These are phyloP conservation scores for Trichomycterus rosablanca DNA, from an alignment of 2,113 vertebrate species.

Conservation along the genomic window DNA sequence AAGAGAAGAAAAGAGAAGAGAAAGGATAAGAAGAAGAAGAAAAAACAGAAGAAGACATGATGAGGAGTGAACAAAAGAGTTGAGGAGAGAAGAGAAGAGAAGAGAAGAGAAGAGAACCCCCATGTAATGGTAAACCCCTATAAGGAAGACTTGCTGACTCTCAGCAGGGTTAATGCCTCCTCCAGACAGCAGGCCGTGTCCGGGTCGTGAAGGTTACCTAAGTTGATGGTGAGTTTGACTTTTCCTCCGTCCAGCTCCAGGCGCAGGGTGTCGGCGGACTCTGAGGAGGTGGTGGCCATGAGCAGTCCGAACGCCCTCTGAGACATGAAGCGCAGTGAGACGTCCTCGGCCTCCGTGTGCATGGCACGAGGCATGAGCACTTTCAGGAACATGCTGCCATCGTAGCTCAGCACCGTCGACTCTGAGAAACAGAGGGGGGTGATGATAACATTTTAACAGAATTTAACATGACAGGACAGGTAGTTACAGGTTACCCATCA, in stretches of 20 bases:
- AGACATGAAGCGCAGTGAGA: constrained; percentile 90
- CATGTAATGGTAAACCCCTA: neutral
- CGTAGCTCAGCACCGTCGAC: neutral
- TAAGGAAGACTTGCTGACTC: neutral
- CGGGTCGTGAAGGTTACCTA: constrained; percentile 85
- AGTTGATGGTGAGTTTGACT: constrained; percentile 91
- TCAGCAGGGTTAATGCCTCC: neutral
- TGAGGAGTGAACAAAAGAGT: too few species aligned
- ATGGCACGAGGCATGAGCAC: constrained; percentile 77
- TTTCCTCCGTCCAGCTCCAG: constrained; percentile 87
- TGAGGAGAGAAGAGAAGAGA: too few species aligned
- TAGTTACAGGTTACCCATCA: too few species aligned
- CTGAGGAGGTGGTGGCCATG: constrained; percentile 89
- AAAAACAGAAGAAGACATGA: too few species aligned
- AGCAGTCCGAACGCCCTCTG: constrained; percentile 88
- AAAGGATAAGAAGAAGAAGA: too few species aligned
- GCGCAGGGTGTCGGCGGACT: constrained; percentile 89
- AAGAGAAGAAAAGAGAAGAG: too few species aligned
- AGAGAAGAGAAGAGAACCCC: neutral
- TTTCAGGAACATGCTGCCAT: constrained; percentile 78
- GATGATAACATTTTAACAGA: too few species aligned
- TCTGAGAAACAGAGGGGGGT: too few species aligned
- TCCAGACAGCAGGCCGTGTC: neutral
- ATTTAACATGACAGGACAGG: too few species aligned
- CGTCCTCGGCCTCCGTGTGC: constrained; percentile 90